A percentile compares a stretch with the other conserved stretches of the same genome.
phyloP scores from a whole-genome alignment of 2,797 vertebrate species.

The Coreius guichenoti region DNA sequence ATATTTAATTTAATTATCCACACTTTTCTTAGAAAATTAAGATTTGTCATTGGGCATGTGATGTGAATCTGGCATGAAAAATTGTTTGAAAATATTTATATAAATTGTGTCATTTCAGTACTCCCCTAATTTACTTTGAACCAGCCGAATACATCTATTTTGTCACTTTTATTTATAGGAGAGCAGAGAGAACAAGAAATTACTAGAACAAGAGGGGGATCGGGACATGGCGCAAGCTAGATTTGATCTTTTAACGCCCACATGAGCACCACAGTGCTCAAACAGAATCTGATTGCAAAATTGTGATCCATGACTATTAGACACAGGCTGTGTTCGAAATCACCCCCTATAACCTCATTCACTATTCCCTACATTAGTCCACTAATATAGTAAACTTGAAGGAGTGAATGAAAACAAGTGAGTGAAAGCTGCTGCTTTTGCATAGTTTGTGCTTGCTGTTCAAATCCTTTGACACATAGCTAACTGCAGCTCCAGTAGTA shows the following conservation, averaged over 20 bases:
- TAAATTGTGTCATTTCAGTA: background rate
- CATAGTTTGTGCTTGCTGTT: too few species aligned
- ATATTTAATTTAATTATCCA: background rate
- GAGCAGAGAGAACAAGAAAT: background rate
- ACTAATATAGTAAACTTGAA: too few species aligned
- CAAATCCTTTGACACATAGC: too few species aligned
- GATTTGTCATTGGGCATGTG: background rate
- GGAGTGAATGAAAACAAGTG: too few species aligned
- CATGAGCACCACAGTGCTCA: background rate
- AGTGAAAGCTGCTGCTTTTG: too few species aligned
- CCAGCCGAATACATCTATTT: background rate
- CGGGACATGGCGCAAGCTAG: background rate
- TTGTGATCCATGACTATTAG: background rate
- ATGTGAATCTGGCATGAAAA: background rate
- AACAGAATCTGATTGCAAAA: background rate
- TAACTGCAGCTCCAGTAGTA: too few species aligned
- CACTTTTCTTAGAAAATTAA: background rate
- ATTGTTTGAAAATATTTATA: background rate
- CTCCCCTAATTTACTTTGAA: background rate
- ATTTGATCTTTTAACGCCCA: background rate
- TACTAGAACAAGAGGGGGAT: background rate
- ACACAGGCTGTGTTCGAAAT: too few species aligned
- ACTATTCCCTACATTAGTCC: too few species aligned
- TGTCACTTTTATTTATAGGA: background rate
- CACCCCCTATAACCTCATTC: too few species aligned